Evolutionary conservation across 2,888 invertebrate genomes (phyloP), one percentile per base, ranked within the genome.

Genomic region (Rhaphigaster nebulosa): DNA sequence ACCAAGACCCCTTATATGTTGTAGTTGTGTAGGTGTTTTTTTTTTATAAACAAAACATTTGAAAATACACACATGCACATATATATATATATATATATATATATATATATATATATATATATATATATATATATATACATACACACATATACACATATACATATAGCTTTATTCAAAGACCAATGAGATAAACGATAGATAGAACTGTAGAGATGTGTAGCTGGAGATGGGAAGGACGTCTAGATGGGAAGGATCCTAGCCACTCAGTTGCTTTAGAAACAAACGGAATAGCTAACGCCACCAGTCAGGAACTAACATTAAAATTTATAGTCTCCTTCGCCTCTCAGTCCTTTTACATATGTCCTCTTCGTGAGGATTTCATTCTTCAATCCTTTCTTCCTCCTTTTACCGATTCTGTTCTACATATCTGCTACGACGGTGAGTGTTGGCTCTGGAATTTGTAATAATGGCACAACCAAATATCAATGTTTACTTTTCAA

Each of bases 241-340:
- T n/a, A 10, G n/a, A 60, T 12, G n/a, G 60, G n/a, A n/a, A n/a
- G 34, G 70, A 20, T 1, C 6, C 18, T 34, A 34, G 70, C 34
- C 70, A 34, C 70, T 70, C 70, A 70, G 70, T 41, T 41, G 38
- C 89, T 89, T 89, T 89, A 50, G 29, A 45, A 89, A 89, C 89
- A 89, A 89, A 89, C 89, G 65, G 89, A 89, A 89, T 89, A 89
- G 52, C 29, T 89, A 65, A 89, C 12, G 65, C 41, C 29, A 29
- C 12, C 65, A 50, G 45, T 45, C 10, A 70, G 65, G n/a, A 54
- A 65, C 50, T 41, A 89, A 65, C 89, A 89, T 89, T 89, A 89
- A 89, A 89, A 89, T 89, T 89, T 89, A 89, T 70, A 84, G 41
- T 45, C 80, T 12, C 70, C 70, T 20, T 45, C 65, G 76, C 45